Percentiles rank a stretch among this genome's conserved stretches.
phyloP scores from a whole-genome alignment of 2,888 invertebrate species.

The Noctua comes region DNA sequence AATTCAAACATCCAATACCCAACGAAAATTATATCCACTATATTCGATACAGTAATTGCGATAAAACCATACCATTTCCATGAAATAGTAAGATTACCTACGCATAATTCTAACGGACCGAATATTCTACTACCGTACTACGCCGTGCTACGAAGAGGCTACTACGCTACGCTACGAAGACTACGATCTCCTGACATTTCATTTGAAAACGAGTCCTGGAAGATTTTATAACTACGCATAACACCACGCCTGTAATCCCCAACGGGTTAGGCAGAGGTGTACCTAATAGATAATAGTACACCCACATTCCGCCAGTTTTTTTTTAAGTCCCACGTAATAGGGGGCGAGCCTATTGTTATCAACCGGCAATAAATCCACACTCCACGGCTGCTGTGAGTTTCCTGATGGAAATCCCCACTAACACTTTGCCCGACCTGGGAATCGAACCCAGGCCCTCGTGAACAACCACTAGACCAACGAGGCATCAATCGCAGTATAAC shows the following conservation, averaged over 20 bases:
- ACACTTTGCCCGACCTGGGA: too few relatives aligned
- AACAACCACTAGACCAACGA: background rate
- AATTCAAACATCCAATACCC: background rate
- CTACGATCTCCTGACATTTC: background rate
- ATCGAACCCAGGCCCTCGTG: background rate
- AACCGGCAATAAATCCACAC: too few relatives aligned
- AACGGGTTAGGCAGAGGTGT: too few relatives aligned
- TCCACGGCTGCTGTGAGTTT: too few relatives aligned
- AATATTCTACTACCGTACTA: constrained; percentile 19
- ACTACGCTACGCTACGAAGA: constrained; percentile 35
- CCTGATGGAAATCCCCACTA: too few relatives aligned
- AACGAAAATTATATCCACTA: background rate
- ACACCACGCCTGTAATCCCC: too few relatives aligned
- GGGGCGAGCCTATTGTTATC: too few relatives aligned
- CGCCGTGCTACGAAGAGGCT: constrained; percentile 37
- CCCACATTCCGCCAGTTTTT: too few relatives aligned
- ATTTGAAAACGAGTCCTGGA: background rate
- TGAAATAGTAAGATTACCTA: constrained; percentile 13
- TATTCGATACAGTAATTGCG: background rate
- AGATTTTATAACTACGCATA: background rate
- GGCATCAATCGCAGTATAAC: background rate
- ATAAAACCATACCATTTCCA: constrained; percentile 20
- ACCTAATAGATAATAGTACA: too few relatives aligned
- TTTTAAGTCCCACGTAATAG: too few relatives aligned
- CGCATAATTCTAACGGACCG: constrained; percentile 15